These are phyloP conservation scores for Gallinago undulata DNA, from an alignment of 2,113 vertebrate species.

Conservation along the genomic window DNA sequence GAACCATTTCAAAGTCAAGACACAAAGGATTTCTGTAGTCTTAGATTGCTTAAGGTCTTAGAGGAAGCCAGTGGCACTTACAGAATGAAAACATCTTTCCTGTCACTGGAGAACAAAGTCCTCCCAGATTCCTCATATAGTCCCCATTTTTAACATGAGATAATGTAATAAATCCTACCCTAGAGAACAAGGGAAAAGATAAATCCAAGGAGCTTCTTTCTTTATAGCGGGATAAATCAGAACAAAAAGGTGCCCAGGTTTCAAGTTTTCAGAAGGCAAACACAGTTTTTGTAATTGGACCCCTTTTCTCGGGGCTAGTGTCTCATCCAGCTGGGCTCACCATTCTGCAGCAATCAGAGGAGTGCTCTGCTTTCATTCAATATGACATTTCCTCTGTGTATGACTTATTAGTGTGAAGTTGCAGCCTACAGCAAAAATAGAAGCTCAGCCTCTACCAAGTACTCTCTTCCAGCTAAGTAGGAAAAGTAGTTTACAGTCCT, in stretches of 20 bases:
- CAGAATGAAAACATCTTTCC: background rate
- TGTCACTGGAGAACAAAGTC: background rate
- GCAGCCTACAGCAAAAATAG: background rate
- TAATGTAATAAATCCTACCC: background rate
- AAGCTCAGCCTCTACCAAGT: background rate
- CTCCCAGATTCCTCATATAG: background rate
- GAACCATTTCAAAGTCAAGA: background rate
- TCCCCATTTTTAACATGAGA: background rate
- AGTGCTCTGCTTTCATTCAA: background rate
- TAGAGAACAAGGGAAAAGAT: background rate
- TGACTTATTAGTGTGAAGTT: conserved; percentile 8
- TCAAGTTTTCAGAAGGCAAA: background rate
- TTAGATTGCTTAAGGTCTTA: background rate
- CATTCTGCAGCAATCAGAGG: background rate
- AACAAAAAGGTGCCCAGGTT: background rate
- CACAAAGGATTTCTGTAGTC: background rate
- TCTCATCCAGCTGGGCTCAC: background rate
- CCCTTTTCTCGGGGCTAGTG: background rate
- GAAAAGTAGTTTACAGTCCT: background rate
- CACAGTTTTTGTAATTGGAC: background rate
- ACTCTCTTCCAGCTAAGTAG: background rate
- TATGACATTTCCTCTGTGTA: background rate
- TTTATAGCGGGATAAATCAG: background rate
- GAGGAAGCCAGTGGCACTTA: background rate
- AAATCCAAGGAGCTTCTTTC: background rate